Evolutionary conservation across 2,888 invertebrate species (phyloP), one percentile per base, ranked within the genome.

Genomic region (Athrips mouffetella): DNA sequence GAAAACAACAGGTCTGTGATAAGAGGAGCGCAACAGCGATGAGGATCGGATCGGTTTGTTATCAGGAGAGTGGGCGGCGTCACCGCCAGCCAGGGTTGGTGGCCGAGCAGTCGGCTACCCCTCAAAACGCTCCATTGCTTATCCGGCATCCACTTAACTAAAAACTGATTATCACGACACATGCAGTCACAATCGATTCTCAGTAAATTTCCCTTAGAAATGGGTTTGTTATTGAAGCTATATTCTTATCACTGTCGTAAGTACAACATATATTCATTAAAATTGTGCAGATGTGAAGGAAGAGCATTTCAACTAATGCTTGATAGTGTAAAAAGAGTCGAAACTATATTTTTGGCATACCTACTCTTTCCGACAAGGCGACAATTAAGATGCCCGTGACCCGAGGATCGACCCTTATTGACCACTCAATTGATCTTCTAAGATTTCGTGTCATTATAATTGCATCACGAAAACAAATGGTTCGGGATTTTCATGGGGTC

Each of bases 1-100:
- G 80, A 78, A 76, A 81, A 80, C 77, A 76, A 78, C 75, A 79
- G 70, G 72, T 80, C 70, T 67, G 70, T 73, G 82, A 81, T 83
- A 78, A 80, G 73, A 62, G 65, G 59, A 71, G 65, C 69, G 68
- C 67, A 59, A 56, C 64, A 62, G 65, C 70, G 73, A 76, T 80
- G 76, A 70, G 70, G 66, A 78, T 77, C 70, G 70, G 66, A 78
- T 77, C 70, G 72, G 60, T 56, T 60, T 53, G 66, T 77, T 80
- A 80, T 80, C 79, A 54, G 55, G 52, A 57, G 65, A 73, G 78
- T 79, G 78, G 82, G 82, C 76, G 79, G 77, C 73, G 63, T 67
- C 65, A 64, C 67, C 59, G 51, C 52, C 69, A 70, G 51, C 52
- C 69, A 70, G 70, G 70, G 70, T 58, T 70, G 64, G 53, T 62